Percentiles rank a stretch among this genome's conserved stretches.
phyloP scores from a whole-genome alignment of 2,113 vertebrate genomes.

The Scophthalmus maximus region DNA sequence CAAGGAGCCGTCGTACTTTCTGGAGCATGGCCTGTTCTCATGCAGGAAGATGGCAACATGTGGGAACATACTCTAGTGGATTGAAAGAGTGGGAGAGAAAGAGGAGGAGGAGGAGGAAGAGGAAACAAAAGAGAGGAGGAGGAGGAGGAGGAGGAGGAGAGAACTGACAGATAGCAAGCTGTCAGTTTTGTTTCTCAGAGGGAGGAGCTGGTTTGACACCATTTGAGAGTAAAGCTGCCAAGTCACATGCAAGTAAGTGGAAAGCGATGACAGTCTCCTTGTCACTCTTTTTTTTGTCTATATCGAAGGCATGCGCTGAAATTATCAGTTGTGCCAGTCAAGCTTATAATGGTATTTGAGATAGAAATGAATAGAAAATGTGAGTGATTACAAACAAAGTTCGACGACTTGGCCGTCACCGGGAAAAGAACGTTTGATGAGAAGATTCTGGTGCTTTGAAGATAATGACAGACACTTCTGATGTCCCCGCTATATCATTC shows the following conservation, averaged over 20 bases:
- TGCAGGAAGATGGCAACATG: background rate
- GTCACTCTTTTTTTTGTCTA: conserved; percentile 49
- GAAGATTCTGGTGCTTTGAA: conserved; percentile 44
- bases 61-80: background rate
- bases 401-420: conserved; percentile 4
- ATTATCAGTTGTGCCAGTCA: conserved; percentile 62
- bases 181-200: conserved; percentile 60
- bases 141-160: conserved; percentile 20
- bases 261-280: conserved; percentile 59
- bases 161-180: conserved; percentile 56
- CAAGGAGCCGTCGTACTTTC: background rate
- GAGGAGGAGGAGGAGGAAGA: background rate
- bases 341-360: conserved; percentile 38
- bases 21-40: no score
- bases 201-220: conserved; percentile 51
- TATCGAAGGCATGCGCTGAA: conserved; percentile 49
- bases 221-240: conserved; percentile 61
- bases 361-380: conserved; percentile 46
- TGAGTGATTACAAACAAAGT: conserved; percentile 52
- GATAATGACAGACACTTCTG: conserved; percentile 43
- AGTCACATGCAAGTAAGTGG: conserved; percentile 57
- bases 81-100: background rate
- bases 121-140: background rate
- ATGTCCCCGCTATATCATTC: conserved; percentile 32
- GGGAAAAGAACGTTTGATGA: conserved; percentile 17